Percentiles rank a stretch among this genome's conserved stretches.
Evolutionary conservation across 2,888 invertebrate species (phyloP).

Genomic region (Brenthis hecate): DNA sequence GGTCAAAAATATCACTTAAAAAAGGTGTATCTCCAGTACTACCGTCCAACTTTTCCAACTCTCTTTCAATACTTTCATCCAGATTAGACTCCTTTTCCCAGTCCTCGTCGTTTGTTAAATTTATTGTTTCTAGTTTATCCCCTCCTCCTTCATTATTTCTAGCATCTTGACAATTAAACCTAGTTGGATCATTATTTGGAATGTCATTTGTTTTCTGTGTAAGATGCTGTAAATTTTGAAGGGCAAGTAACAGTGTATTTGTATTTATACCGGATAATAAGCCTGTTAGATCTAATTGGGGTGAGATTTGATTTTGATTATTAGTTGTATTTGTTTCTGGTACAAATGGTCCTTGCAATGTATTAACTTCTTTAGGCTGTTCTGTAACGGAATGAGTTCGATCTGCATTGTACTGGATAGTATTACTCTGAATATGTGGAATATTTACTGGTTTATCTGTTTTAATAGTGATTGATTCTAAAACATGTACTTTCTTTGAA

Average conservation of each 20-base stretch:
- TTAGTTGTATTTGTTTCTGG: conserved; percentile 21
- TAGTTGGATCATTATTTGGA: conserved; percentile 21
- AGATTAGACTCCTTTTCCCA: conserved; percentile 71
- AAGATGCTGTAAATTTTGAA: conserved; percentile 73
- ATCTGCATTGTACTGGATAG: conserved; percentile 15
- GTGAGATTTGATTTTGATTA: conserved; percentile 32
- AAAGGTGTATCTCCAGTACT: conserved; percentile 71
- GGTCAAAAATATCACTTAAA: conserved; percentile 78
- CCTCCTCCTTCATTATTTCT: conserved; percentile 19
- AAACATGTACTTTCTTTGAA: conserved; percentile 61
- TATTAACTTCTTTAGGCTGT: conserved; percentile 7
- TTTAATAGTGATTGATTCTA: conserved; percentile 65
- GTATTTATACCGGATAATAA: conserved; percentile 71
- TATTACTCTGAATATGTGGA: conserved; percentile 10
- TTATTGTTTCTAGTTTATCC: conserved; percentile 61
- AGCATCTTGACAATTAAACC: conserved; percentile 37
- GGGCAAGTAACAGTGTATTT: conserved; percentile 65
- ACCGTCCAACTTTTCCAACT: conserved; percentile 65
- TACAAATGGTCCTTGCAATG: background rate
- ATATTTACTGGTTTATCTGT: conserved; percentile 39
- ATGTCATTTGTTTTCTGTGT: conserved; percentile 46
- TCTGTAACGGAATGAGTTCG: conserved; percentile 17
- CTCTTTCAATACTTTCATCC: conserved; percentile 69
- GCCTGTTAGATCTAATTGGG: conserved; percentile 60
- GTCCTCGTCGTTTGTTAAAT: conserved; percentile 73